Conservation (phyloP, 1,140 invertebrate genomes). For the Sitophilus oryzae region DNA sequence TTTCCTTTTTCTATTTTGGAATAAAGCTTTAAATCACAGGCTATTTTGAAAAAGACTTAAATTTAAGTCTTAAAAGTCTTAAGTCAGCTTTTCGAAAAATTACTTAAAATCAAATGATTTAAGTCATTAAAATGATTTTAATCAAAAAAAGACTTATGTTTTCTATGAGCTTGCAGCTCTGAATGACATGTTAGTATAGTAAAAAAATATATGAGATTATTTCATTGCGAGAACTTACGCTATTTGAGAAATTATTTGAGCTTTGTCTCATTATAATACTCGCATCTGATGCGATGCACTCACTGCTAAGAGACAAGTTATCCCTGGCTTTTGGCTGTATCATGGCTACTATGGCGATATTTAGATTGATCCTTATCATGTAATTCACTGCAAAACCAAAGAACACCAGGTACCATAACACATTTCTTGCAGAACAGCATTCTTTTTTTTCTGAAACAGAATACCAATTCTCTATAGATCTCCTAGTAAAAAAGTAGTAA, state of each 20-base stretch:
- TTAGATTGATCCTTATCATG: conserved; percentile 74
- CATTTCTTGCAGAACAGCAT: conserved; percentile 34
- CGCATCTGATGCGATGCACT: conserved; percentile 29
- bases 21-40: too few species aligned
- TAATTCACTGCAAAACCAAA: conserved; percentile 72
- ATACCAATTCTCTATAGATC: too few species aligned
- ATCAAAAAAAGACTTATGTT: too few species aligned
- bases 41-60: too few species aligned
- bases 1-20: too few species aligned
- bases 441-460: conserved; percentile 18
- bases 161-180: too few species aligned
- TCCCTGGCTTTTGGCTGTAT: conserved; percentile 45
- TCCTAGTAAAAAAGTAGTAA: too few species aligned
- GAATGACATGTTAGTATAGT: neutral
- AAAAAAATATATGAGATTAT: neutral
- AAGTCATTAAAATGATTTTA: too few species aligned
- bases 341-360: conserved; percentile 85
- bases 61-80: too few species aligned
- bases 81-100: too few species aligned
- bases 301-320: conserved; percentile 31
- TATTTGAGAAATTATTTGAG: neutral
- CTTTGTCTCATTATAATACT: neutral
- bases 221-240: neutral
- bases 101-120: too few species aligned
- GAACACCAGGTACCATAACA: conserved; percentile 64